Evolutionary conservation across 2,888 invertebrate species (phyloP).

Genomic region (Pammene fasciana): DNA sequence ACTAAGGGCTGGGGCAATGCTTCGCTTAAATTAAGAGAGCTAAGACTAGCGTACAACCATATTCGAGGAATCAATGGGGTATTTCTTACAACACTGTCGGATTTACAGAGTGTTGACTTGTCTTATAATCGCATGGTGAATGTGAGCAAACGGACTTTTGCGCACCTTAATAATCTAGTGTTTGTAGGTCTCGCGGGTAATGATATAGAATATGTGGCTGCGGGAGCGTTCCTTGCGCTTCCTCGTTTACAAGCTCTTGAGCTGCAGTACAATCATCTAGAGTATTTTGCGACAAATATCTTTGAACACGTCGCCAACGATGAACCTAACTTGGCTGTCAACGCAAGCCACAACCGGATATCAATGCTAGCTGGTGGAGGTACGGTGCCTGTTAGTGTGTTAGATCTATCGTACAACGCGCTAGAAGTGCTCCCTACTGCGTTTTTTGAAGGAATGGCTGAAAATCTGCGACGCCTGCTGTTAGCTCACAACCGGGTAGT

Average conservation of each 20-base stretch:
- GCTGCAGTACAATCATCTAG: constrained; percentile 88
- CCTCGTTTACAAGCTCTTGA: constrained; percentile 88
- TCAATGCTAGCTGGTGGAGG: constrained; percentile 58
- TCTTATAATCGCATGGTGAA: constrained; percentile 87
- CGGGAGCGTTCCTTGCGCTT: constrained; percentile 87
- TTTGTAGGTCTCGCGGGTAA: constrained; percentile 91
- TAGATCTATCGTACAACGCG: constrained; percentile 87
- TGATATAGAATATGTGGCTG: constrained; percentile 85
- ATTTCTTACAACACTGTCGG: constrained; percentile 86
- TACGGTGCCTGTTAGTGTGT: constrained; percentile 78
- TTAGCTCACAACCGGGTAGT: constrained; percentile 84
- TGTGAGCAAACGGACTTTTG: constrained; percentile 86
- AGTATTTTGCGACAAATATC: constrained; percentile 84
- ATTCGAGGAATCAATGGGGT: constrained; percentile 85
- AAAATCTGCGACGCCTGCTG: constrained; percentile 56
- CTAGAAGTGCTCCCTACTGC: constrained; percentile 81
- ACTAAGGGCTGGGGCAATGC: constrained; percentile 51
- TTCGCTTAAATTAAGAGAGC: constrained; percentile 88
- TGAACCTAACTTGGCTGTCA: constrained; percentile 85
- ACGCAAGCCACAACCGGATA: constrained; percentile 87
- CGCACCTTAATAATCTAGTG: constrained; percentile 86
- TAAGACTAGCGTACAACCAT: constrained; percentile 91
- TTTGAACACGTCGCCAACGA: constrained; percentile 85
- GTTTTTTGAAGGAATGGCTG: constrained; percentile 78
- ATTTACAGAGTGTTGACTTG: constrained; percentile 88